Conservation (phyloP, 1,140 invertebrate genomes). For the Caerostris darwini region DNA sequence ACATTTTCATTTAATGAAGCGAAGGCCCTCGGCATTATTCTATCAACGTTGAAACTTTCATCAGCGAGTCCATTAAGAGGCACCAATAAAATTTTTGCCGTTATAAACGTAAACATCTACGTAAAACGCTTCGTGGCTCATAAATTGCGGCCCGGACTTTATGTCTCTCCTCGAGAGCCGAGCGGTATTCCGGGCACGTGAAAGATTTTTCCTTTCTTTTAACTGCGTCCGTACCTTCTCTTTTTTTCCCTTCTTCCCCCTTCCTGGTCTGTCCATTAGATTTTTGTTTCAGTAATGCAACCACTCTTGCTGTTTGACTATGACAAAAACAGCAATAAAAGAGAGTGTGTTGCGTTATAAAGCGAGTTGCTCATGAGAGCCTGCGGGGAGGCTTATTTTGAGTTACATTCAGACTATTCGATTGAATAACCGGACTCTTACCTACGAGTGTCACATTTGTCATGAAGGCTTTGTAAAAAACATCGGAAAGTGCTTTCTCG, state of each 20-base stretch:
- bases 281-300: slow-evolving; percentile 24
- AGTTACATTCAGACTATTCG: background rate
- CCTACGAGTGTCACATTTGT: background rate
- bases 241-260: background rate
- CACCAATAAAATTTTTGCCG: slow-evolving; percentile 76
- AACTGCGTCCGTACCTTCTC: slow-evolving; percentile 2
- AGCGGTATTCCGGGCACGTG: slow-evolving; percentile 57
- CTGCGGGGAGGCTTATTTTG: background rate
- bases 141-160: slow-evolving; percentile 68
- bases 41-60: slow-evolving; percentile 74
- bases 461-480: background rate
- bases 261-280: slow-evolving; percentile 15
- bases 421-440: background rate
- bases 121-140: slow-evolving; percentile 76
- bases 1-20: slow-evolving; percentile 53
- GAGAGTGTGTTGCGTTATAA: slow-evolving; percentile 28
- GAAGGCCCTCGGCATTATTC: slow-evolving; percentile 64
- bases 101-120: slow-evolving; percentile 78
- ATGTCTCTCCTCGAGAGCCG: background rate
- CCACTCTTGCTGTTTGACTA: slow-evolving; percentile 54
- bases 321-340: slow-evolving; percentile 37
- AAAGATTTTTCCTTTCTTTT: slow-evolving; percentile 58
- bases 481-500: background rate
- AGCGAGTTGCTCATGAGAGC: background rate
- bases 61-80: slow-evolving; percentile 69